These are phyloP conservation scores for Zingel zingel DNA, from an alignment of 2,113 vertebrate species.

Conservation along the genomic window DNA sequence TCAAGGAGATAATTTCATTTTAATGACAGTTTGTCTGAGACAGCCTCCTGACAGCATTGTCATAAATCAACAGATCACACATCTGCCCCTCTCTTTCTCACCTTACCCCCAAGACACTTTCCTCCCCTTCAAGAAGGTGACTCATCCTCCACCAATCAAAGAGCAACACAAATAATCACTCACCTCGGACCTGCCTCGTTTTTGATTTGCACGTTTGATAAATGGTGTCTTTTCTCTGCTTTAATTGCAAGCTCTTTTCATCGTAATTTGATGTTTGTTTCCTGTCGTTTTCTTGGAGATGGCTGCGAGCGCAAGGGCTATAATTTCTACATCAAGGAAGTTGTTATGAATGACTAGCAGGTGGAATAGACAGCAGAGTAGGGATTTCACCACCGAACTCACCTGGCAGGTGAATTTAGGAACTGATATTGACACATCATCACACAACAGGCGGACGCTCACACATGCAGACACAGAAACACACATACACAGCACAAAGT, in stretches of 20 bases:
- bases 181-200: conserved; percentile 88
- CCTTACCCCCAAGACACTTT: conserved; percentile 92
- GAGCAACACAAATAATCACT: conserved; percentile 88
- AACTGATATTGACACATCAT: conserved; percentile 55
- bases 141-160: conserved; percentile 94
- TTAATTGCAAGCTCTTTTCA: conserved; percentile 85
- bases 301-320: conserved; percentile 64
- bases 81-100: conserved; percentile 67
- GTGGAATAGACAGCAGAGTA: conserved; percentile 71
- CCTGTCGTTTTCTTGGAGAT: conserved; percentile 82
- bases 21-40: conserved; percentile 94
- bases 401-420: conserved; percentile 57
- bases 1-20: conserved; percentile 91
- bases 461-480: conserved; percentile 23
- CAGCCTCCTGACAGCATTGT: conserved; percentile 88
- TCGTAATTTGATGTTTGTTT: conserved; percentile 87
- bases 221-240: conserved; percentile 84
- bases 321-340: conserved; percentile 83
- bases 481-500: conserved; percentile 39
- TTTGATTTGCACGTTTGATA: conserved; percentile 90
- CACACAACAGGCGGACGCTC: conserved; percentile 17
- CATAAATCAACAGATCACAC: conserved; percentile 97
- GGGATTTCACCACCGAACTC: conserved; percentile 45
- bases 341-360: conserved; percentile 80
- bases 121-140: conserved; percentile 92